These are phyloP conservation scores for Phallusia fumigata DNA, from an alignment of 23 tunicate genomes.

Conservation along the genomic window DNA sequence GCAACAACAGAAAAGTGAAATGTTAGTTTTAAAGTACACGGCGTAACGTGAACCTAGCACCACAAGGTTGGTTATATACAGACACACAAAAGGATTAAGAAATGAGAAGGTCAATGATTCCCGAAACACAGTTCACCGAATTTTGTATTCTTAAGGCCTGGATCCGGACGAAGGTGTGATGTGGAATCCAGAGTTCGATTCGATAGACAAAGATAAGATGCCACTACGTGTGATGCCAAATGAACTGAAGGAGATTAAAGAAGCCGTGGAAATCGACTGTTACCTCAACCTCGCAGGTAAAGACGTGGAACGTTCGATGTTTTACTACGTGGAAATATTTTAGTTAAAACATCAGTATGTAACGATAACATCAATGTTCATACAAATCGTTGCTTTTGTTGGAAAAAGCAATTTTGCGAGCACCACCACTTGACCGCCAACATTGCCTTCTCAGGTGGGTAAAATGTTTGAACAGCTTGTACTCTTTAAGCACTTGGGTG, in stretches of 20 bases:
- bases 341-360: too few species aligned
- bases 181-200: conserved; percentile 74
- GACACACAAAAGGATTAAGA: too few species aligned
- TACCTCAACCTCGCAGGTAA: conserved; percentile 70
- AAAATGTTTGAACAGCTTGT: conserved; percentile 9
- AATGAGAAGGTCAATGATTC: too few species aligned
- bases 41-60: too few species aligned
- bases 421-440: neutral
- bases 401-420: too few species aligned
- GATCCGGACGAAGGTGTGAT: conserved; percentile 93
- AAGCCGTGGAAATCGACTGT: conserved; percentile 72
- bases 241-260: conserved; percentile 87
- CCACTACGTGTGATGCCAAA: conserved; percentile 84
- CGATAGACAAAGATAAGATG: conserved; percentile 65
- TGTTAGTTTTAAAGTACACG: too few species aligned
- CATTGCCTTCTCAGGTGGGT: neutral
- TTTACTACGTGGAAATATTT: too few species aligned
- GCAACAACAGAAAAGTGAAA: too few species aligned
- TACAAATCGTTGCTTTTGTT: too few species aligned
- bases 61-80: too few species aligned
- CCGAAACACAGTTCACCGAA: too few species aligned
- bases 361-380: too few species aligned
- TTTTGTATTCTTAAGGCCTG: conserved; percentile 30
- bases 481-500: neutral
- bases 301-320: neutral